Evolutionary conservation across 2,113 vertebrate species (phyloP).

Genomic region (Megatriorchis doriae): DNA sequence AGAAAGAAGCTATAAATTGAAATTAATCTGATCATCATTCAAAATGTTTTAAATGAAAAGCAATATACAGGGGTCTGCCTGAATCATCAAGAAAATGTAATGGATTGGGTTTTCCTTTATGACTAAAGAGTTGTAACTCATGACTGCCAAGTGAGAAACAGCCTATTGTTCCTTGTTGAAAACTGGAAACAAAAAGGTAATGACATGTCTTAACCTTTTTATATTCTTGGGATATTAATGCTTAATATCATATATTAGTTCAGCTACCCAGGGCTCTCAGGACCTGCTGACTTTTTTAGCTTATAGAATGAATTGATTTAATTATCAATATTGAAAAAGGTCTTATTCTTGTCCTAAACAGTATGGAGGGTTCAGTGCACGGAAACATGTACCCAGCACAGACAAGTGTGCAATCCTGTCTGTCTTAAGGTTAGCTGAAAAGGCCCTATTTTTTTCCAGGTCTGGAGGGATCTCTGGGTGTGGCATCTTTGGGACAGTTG

Average conservation of each 20-base stretch:
- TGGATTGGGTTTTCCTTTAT: neutral
- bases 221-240: neutral
- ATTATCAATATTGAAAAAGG: neutral
- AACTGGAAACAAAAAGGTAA: neutral
- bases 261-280: neutral
- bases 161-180: neutral
- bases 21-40: neutral
- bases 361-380: fast-evolving
- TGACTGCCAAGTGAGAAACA: neutral
- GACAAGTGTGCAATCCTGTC: neutral
- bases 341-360: neutral
- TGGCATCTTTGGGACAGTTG: neutral
- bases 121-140: neutral
- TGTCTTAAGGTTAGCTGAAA: neutral
- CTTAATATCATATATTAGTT: neutral
- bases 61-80: neutral
- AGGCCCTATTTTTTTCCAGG: neutral
- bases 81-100: neutral
- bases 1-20: constrained; percentile 21
- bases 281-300: neutral
- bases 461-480: neutral
- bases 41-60: constrained; percentile 29
- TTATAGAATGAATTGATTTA: neutral
- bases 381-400: fast-evolving
- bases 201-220: neutral